Base-by-base conservation (phyloP, 2,113 vertebrate genomes). In the Sorex araneus region DNA sequence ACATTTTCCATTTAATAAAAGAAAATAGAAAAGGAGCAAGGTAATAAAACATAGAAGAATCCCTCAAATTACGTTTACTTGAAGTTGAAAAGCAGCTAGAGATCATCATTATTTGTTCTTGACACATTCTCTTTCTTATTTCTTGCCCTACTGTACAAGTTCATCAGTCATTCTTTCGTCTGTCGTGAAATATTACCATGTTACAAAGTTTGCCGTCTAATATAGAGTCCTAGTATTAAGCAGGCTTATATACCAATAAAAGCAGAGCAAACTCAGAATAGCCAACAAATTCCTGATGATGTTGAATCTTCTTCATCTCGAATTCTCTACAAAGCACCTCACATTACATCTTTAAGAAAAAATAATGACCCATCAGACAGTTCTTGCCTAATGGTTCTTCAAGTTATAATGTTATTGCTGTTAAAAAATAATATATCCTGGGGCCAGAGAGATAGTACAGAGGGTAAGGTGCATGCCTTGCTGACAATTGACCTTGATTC, bases 1-100 rank as follows among this genome's bases (percentile, higher is more conserved):
- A 83, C 43, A 36, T 47, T 34, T 18, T 69, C 47, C 27, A 75
- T 84, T 94, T 45, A 4, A 43, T 28, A 63, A 77, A 69, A 32
- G 18, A 63, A 63, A 63, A 23, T 16, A 78, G 27, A 40, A 70
- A 34, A 67, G 43, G 43, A 75, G 54, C 0, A 1, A 85, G 9
- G 40, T 74, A 85, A 77, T 71, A 75, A 78, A 75, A 0, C 60
- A 0, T 45, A 81, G 87, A 76, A 84, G 11, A 93, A 78, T 87
- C 74, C 28, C 11, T 80, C 36, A 67, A 89, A 73, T 57, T 86
- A 21, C 89, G 45, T 84, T 87, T 60, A 3, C 30, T 77, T 69
- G 2, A 74, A 73, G 8, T 32, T 91, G n/a, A 30, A 67, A 83
- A 91, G 83, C 54, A 10, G 23, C 40, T 64, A 66, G 27, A 85